These are phyloP conservation scores for Falco peregrinus DNA, from an alignment of 2,797 vertebrate genomes.

Conservation along the genomic window DNA sequence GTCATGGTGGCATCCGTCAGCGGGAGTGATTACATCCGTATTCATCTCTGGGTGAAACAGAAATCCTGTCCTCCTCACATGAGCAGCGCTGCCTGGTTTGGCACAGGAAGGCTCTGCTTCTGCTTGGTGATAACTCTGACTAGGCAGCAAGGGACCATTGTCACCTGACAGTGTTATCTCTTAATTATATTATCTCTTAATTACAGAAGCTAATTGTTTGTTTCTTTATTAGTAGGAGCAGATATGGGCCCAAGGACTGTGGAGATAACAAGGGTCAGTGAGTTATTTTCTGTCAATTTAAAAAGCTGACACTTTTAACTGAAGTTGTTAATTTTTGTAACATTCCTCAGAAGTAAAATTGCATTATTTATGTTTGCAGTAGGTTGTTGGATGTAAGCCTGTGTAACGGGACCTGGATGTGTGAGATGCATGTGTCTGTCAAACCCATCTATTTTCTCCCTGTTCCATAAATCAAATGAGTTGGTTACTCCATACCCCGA, in stretches of 20 bases:
- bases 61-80: neutral
- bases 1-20: neutral
- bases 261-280: constrained; percentile 88
- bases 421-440: neutral
- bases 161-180: constrained; percentile 44
- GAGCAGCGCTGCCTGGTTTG: neutral
- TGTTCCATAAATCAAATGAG: neutral
- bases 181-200: constrained; percentile 65
- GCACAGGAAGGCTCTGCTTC: neutral
- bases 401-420: neutral
- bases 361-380: neutral
- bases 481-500: neutral
- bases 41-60: neutral
- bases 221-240: constrained; percentile 69
- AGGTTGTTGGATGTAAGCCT: neutral
- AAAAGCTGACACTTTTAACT: neutral
- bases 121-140: constrained; percentile 40
- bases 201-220: constrained; percentile 64
- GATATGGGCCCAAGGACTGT: constrained; percentile 83
- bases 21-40: rapidly evolving
- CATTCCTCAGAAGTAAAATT: neutral
- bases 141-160: neutral
- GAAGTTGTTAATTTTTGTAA: neutral
- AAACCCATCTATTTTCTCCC: neutral
- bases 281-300: constrained; percentile 20